Evolutionary conservation across 2,888 invertebrate genomes (phyloP), one percentile per base, ranked within the genome.

Genomic region (Aleiodes testaceus): DNA sequence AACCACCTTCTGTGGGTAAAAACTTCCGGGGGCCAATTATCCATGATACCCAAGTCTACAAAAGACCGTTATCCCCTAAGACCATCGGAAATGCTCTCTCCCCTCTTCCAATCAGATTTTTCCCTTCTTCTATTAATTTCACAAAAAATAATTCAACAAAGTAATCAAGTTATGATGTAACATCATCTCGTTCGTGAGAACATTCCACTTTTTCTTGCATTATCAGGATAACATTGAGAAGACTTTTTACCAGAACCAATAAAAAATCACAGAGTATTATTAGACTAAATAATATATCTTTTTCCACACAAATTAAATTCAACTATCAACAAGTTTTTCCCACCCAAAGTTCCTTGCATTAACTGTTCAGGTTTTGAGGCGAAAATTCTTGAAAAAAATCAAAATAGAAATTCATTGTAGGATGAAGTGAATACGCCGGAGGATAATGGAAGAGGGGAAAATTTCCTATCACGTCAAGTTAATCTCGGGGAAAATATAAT

Each of bases 21-120:
- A 66, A 70, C 70, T 70, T 70, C 70, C 70, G 70, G 70, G 53
- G 66, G 49, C 59, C 66, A 66, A 70, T 70, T 70, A 70, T 66
- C 66, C 59, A 22, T 16, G 45, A 42, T 59, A 59, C 42, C 20
- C 63, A 45, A 45, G 45, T 44, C 44, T 63, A 63, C 45, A 44
- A 22, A 45, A 22, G 45, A 63, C 63, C 63, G 63, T 63, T 63
- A 63, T 63, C 44, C 47, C 44, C 16, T 12, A 47, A 63, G 63
- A 63, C 63, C n/a, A 45, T 63, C 45, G 45, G 63, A 63, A 45
- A 63, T 22, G n/a, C 63, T 44, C 26, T 26, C 26, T 26, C 26
- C 26, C 26, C 26, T 22, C 22, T 4, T 22, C 22, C 26, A 36
- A 36, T 36, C 36, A 36, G 6, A 9, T 36, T 36, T 36, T 36